Evolutionary conservation across 2,888 invertebrate genomes (phyloP).

Genomic region (Aricia artaxerxes): DNA sequence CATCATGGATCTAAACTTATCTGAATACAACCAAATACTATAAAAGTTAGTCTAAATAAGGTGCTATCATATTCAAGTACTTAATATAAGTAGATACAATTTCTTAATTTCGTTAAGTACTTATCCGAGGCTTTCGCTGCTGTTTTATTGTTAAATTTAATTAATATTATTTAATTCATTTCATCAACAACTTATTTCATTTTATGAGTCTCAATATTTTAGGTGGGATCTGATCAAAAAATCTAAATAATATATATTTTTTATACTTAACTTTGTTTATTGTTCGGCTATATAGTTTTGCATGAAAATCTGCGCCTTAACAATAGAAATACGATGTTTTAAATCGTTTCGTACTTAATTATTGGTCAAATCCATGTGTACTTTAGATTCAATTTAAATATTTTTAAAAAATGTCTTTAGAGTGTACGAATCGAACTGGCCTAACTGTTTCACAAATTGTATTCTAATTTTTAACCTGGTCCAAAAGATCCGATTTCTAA

Average conservation of each 20-base stretch:
- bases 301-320: no score
- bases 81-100: slow-evolving; percentile 52
- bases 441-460: not conserved
- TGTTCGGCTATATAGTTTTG: no score
- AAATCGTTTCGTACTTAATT: no score
- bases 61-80: slow-evolving; percentile 58
- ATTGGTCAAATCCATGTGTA: not conserved
- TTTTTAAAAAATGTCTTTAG: not conserved
- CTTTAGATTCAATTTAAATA: not conserved
- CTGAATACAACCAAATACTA: not conserved
- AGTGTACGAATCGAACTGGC: not conserved
- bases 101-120: slow-evolving; percentile 34
- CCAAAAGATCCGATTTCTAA: not conserved
- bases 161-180: slow-evolving; percentile 4
- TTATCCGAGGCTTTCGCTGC: slow-evolving; percentile 34
- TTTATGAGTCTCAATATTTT: not conserved
- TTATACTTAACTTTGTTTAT: no score
- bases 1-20: slow-evolving; percentile 19
- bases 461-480: not conserved
- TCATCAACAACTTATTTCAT: not conserved
- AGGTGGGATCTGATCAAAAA: not conserved
- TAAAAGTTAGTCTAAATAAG: slow-evolving; percentile 36
- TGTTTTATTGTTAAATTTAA: slow-evolving; percentile 29
- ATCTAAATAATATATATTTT: no score
- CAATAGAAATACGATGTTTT: no score